Evolutionary conservation across 2,113 vertebrate species (phyloP), one percentile per base, ranked within the genome.

Genomic region (Lophius piscatorius): DNA sequence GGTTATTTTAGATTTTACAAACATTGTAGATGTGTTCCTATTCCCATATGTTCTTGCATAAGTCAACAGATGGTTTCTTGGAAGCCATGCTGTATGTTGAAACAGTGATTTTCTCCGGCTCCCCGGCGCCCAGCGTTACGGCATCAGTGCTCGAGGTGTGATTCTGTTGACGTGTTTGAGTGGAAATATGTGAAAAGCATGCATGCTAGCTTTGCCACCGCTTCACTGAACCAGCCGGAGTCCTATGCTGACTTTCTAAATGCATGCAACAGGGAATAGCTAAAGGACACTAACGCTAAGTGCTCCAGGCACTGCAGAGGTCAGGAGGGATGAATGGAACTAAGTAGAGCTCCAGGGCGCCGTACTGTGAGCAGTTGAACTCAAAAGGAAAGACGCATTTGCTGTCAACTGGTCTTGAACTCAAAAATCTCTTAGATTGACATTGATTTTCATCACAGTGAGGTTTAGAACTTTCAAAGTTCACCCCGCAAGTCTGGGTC

Each of bases 141-240:
- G 31, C 64, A 48, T 64, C 58, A 29, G 41, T 47, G 57, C 50
- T 8, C 4, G 65, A 78, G 54, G 73, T 82, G 80, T 73, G 60
- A 82, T 76, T 62, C 77, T 44, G 78, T 63, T 45, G 28, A 76
- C 76, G 63, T 41, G 48, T 51, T 80, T 8, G 33, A 82, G 78
- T 40, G 64, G 59, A 81, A 85, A 82, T 68, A 78, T 85, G 72
- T 78, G 69, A 87, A 85, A 81, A 88, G 76, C 68, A 17, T 22
- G 22, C 34, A 51, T 50, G 57, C 33, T 45, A 54, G 61, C 55
- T 63, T 44, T 74, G 36, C 52, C 47, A 23, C 55, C n/a, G 44
- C 58, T 73, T 42, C 36, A 28, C 44, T 49, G 61, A 65, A 62
- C 67, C 61, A 52, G 48, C 45, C 45, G 14, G 6, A 6, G 44